Conservation (phyloP, 2,888 invertebrate species). For the Eupsilia transversa region DNA sequence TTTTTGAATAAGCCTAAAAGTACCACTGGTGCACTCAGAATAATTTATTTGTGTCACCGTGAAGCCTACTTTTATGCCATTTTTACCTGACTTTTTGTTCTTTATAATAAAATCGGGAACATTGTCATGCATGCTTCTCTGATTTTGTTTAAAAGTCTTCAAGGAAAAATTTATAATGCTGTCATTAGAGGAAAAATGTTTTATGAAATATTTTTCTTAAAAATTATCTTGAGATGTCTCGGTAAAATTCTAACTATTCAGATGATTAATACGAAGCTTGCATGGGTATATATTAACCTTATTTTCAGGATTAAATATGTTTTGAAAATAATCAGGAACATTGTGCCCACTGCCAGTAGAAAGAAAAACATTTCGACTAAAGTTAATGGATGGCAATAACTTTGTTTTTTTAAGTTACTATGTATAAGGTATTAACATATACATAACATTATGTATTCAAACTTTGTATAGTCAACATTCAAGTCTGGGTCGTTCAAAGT, state of each 20-base stretch:
- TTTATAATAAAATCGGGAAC: not conserved
- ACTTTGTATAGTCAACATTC: not conserved
- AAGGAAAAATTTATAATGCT: not conserved
- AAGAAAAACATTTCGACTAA: not conserved
- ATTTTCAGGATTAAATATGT: not conserved
- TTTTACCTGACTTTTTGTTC: not conserved
- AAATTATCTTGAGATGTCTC: not conserved
- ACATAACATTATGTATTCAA: not conserved
- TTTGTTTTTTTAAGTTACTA: not conserved
- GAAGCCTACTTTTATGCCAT: no score
- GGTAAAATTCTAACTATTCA: constrained; percentile 3
- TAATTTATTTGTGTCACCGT: not conserved
- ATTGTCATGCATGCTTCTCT: not conserved
- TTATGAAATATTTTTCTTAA: constrained; percentile 1
- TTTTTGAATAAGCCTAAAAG: constrained; percentile 11
- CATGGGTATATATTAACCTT: not conserved
- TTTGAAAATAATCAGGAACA: not conserved
- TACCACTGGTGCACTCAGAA: constrained; percentile 4
- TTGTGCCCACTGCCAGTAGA: not conserved
- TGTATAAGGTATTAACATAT: not conserved
- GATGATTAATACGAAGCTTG: not conserved
- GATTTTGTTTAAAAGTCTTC: not conserved
- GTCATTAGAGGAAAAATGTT: not conserved
- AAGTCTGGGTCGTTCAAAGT: no score
- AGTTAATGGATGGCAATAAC: not conserved